phyloP scores from a whole-genome alignment of 2,888 invertebrate species.

The Philereme transversata region DNA sequence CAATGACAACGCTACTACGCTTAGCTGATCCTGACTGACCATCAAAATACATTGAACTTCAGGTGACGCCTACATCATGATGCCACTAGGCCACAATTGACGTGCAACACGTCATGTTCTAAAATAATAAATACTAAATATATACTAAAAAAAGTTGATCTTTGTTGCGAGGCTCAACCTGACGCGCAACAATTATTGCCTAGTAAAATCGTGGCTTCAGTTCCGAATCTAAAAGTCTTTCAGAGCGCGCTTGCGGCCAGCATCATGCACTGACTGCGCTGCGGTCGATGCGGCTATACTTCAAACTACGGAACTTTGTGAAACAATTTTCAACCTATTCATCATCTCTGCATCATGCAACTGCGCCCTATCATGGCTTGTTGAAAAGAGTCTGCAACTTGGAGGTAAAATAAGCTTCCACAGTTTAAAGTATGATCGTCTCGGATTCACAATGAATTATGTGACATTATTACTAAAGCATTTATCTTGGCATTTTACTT shows the following conservation, averaged over 20 bases:
- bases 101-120: no score
- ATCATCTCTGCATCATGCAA: constrained; percentile 17
- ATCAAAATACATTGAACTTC: background rate
- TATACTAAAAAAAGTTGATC: no score
- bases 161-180: no score
- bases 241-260: constrained; percentile 8
- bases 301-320: constrained; percentile 11
- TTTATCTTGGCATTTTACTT: no score
- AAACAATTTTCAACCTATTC: constrained; percentile 18
- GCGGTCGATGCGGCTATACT: constrained; percentile 14
- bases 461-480: no score
- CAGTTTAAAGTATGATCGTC: constrained; percentile 1
- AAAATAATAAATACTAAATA: no score
- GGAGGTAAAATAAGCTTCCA: background rate
- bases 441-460: no score
- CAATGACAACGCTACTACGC: constrained; percentile 54
- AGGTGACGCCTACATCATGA: no score
- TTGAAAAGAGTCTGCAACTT: constrained; percentile 3
- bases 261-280: constrained; percentile 10
- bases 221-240: constrained; percentile 7
- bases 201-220: no score
- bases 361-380: constrained; percentile 11
- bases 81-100: no score
- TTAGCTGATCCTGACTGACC: constrained; percentile 26
- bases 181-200: no score